Conservation (phyloP, 2,888 invertebrate species). For the Dicranocentrus wangi region DNA sequence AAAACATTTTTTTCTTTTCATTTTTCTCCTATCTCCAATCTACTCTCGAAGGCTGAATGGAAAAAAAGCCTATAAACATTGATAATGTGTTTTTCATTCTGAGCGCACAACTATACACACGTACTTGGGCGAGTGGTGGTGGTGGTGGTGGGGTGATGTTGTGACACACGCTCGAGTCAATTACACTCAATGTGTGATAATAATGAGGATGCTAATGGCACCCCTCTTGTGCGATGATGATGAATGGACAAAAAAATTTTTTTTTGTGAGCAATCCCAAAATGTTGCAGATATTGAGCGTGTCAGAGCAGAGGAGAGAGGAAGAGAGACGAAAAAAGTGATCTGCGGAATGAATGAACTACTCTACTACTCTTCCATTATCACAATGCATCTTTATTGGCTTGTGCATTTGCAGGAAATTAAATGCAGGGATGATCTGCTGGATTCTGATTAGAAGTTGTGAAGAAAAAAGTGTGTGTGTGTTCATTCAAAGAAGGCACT, state of each 20-base stretch:
- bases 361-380: neutral
- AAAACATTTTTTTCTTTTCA: neutral
- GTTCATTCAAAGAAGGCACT: neutral
- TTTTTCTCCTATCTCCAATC: neutral
- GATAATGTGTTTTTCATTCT: slow-evolving; percentile 43
- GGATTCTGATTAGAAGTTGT: no score
- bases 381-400: neutral
- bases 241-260: slow-evolving; percentile 3
- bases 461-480: neutral
- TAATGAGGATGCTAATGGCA: slow-evolving; percentile 25
- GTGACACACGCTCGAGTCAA: slow-evolving; percentile 36
- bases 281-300: no score
- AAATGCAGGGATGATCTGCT: no score
- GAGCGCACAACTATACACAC: neutral
- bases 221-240: slow-evolving; percentile 10
- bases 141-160: neutral
- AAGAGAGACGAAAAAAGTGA: no score
- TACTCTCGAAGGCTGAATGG: neutral
- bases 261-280: no score
- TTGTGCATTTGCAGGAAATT: neutral
- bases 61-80: slow-evolving; percentile 34
- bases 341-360: no score
- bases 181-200: slow-evolving; percentile 16
- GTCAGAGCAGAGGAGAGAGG: no score
- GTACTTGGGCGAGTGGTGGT: no score